phyloP scores from a whole-genome alignment of 2,797 vertebrate species.

The Neosilurus mollespiculum region DNA sequence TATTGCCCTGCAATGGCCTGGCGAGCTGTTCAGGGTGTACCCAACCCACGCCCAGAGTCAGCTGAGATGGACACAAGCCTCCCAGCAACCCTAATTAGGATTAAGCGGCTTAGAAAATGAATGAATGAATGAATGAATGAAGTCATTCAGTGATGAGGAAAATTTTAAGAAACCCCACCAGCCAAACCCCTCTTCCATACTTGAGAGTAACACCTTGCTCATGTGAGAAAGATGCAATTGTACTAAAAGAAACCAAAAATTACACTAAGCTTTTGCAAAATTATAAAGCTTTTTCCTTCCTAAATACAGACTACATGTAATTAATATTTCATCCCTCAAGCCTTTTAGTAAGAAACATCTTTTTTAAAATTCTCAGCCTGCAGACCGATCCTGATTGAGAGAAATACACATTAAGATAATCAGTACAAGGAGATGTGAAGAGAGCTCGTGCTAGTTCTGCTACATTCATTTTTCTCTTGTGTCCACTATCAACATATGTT shows the following conservation, averaged over 20 bases:
- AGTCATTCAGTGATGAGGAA: not conserved
- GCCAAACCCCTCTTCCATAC: not conserved
- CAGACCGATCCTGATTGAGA: conserved; percentile 19
- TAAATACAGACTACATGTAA: not conserved
- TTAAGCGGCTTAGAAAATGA: too few species aligned
- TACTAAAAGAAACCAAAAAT: not conserved
- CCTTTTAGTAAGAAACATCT: not conserved
- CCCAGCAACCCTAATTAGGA: too few species aligned
- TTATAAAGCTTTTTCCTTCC: not conserved
- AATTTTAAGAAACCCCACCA: not conserved
- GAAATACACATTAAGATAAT: conserved; percentile 41
- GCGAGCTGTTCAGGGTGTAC: too few species aligned
- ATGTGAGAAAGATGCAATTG: not conserved
- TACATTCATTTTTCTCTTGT: conserved; percentile 45
- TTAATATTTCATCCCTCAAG: conserved; percentile 20
- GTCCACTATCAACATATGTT: conserved; percentile 52
- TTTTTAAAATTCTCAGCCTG: not conserved
- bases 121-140: not conserved
- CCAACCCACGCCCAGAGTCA: too few species aligned
- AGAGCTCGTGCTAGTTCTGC: conserved; percentile 31
- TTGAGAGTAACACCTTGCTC: not conserved
- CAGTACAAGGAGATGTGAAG: conserved; percentile 37
- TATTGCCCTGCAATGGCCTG: too few species aligned
- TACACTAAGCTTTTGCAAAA: not conserved
- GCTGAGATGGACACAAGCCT: too few species aligned